Conservation (phyloP, 1,140 invertebrate species). For the Stegodyphus mimosarum region DNA sequence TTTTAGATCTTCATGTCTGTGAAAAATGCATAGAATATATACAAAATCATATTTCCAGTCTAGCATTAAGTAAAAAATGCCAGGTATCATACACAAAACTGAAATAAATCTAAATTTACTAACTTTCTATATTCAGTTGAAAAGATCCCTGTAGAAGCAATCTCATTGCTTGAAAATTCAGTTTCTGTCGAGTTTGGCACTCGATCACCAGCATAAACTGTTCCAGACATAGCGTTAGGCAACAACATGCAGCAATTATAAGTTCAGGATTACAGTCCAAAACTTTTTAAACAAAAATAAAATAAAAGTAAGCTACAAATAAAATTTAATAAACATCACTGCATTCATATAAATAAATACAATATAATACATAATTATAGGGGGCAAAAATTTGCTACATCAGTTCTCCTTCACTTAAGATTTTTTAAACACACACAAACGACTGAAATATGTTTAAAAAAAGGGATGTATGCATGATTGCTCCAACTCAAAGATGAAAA, state of each 20-base stretch:
- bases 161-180: constrained; percentile 42
- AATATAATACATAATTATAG: neutral
- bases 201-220: constrained; percentile 33
- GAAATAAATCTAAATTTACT: constrained; percentile 6
- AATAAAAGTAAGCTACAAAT: constrained; percentile 2
- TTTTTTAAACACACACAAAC: no score
- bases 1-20: constrained; percentile 71
- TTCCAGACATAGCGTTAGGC: constrained; percentile 36
- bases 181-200: constrained; percentile 19
- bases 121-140: constrained; percentile 54
- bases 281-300: neutral
- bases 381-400: neutral
- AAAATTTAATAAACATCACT: neutral
- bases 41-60: no score
- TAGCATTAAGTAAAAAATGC: neutral
- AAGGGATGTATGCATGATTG: no score
- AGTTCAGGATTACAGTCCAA: no score
- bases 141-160: constrained; percentile 48
- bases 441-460: no score
- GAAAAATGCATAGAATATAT: neutral
- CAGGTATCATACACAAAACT: neutral
- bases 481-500: no score
- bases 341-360: neutral
- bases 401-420: no score
- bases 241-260: constrained; percentile 32